phyloP scores from a whole-genome alignment of 2,888 invertebrate species.

The Villa cingulata region DNA sequence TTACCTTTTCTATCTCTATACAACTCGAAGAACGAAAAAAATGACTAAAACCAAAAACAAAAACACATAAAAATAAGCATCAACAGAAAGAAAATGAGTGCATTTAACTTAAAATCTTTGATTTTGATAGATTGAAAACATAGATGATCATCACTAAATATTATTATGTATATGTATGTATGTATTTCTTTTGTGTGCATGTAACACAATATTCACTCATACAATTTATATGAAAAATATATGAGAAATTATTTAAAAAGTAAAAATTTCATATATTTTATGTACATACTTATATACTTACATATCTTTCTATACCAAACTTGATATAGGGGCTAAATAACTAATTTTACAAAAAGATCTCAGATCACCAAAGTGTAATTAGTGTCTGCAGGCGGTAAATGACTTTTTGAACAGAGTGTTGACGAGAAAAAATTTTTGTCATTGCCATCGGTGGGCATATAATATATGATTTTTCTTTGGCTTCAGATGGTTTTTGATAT shows the following conservation, averaged over 20 bases:
- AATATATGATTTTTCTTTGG: neutral
- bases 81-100: too few relatives aligned
- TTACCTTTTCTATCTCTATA: neutral
- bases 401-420: slow-evolving; percentile 8
- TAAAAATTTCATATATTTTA: too few relatives aligned
- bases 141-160: neutral
- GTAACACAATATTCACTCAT: too few relatives aligned
- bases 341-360: slow-evolving; percentile 2
- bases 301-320: too few relatives aligned
- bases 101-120: neutral
- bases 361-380: slow-evolving; percentile 7
- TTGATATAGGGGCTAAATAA: slow-evolving; percentile 2
- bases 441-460: neutral
- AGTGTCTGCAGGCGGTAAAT: slow-evolving; percentile 13
- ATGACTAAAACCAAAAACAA: neutral
- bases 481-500: too few relatives aligned
- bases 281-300: too few relatives aligned
- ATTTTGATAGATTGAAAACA: slow-evolving; percentile 6
- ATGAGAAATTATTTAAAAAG: too few relatives aligned
- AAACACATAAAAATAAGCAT: neutral
- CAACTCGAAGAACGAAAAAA: neutral
- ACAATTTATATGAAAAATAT: too few relatives aligned
- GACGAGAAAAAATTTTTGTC: slow-evolving; percentile 5
- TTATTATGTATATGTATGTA: neutral
- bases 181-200: too few relatives aligned